Base-by-base conservation (phyloP, 2,113 vertebrate genomes). In the Chiloscyllium plagiosum region DNA sequence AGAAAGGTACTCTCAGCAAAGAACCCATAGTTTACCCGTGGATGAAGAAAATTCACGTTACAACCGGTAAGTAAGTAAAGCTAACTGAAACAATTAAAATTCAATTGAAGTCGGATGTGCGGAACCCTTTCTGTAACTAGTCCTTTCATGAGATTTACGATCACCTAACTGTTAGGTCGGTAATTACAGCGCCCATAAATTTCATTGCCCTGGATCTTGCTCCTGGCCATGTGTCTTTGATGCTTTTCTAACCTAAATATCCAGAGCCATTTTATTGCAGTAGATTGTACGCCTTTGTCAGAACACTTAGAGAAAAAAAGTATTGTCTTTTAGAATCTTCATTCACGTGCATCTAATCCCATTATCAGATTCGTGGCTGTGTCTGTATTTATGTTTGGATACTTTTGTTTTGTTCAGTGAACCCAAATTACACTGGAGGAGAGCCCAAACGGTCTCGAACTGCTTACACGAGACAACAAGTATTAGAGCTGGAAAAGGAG, bases 21-120 rank as follows among this genome's bases (percentile, higher is more conserved):
- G 99, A 99, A 97, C 99, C 99, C 96, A 98, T 99, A 97, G 99
- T 99, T 96, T 99, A 99, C 96, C 99, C 99, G 76, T 99, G 99
- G 99, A 99, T 99, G 99, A 99, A 99, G 98, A 99, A 99, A 98
- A 98, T 99, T 97, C 99, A 99, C 97, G 98, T 98, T 98, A 99
- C 97, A 98, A 98, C 97, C 97, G 98, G 99, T 99, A 98, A 98
- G 99, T 98, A 97, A 96, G 96, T 96, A 97, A 97, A 96, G 96
- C 96, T 6, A 52, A 95, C 94, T 95, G 94, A 95, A 95, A 72
- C 94, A 95, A 95, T 95, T 95, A 70, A 95, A 95, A 95, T 72
- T 95, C 80, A 92, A 50, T 5, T 0, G 7, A 15, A 20, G 2
- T 95, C 76, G 89, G 80, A 97, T 96, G 97, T 96, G 97, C 97